These are phyloP conservation scores for Gavialis gangeticus DNA, from an alignment of 2,113 vertebrate species.

Conservation along the genomic window DNA sequence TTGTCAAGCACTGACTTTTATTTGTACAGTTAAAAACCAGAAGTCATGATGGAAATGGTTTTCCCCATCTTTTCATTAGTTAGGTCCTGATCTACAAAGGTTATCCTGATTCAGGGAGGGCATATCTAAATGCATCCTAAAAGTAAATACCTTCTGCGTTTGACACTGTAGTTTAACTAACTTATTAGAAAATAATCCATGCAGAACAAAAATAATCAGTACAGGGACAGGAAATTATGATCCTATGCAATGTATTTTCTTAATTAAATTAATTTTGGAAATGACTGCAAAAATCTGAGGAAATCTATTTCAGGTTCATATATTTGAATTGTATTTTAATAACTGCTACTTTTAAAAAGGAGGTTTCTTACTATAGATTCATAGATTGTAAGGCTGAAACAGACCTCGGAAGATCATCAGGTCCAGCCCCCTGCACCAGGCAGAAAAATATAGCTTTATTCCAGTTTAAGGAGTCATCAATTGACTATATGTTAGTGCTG, in stretches of 20 bases:
- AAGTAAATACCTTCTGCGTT: background rate
- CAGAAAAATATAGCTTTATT: background rate
- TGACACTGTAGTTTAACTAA: background rate
- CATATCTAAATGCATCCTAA: background rate
- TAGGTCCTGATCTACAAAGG: background rate
- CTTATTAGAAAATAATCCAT: background rate
- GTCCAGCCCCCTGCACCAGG: no score
- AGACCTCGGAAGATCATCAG: no score
- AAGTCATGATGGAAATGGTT: background rate
- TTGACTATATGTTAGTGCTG: background rate
- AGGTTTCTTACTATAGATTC: background rate
- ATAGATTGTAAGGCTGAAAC: no score
- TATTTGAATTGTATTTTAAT: background rate
- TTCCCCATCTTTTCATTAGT: background rate
- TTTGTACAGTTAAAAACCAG: background rate
- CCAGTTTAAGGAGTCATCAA: background rate
- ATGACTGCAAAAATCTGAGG: background rate
- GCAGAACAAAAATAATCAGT: background rate
- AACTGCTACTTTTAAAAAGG: background rate
- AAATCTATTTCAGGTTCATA: background rate
- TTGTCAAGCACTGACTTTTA: background rate
- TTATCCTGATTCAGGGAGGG: background rate
- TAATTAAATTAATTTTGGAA: background rate
- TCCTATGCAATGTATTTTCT: background rate
- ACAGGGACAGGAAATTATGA: background rate